Evolutionary conservation across 2,888 invertebrate species (phyloP).

Genomic region (Ptilodon capucinus): DNA sequence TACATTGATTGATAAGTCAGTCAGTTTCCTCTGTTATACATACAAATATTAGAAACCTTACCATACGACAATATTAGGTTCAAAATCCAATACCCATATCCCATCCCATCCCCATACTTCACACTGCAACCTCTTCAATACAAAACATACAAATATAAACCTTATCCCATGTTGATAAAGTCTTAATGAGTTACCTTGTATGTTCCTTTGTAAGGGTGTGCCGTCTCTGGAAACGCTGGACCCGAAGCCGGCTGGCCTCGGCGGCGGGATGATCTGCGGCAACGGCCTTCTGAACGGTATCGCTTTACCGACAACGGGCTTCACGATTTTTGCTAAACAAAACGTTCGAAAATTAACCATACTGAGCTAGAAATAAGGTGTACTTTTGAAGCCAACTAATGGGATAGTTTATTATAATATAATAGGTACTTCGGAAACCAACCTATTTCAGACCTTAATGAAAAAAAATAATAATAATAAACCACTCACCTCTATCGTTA

Average conservation of each 20-base stretch:
- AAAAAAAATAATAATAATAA: not conserved
- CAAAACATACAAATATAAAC: not conserved
- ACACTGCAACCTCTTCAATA: not conserved
- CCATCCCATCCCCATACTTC: not conserved
- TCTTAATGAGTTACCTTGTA: conserved; percentile 50
- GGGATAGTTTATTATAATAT: too few relatives aligned
- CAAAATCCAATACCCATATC: too few relatives aligned
- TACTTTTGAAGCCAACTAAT: too few relatives aligned
- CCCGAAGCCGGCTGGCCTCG: conserved; percentile 55
- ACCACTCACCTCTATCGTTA: conserved; percentile 57
- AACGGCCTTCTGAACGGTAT: conserved; percentile 51
- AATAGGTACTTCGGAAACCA: too few relatives aligned
- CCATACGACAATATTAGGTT: too few relatives aligned
- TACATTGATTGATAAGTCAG: too few relatives aligned
- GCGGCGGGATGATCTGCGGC: conserved; percentile 13
- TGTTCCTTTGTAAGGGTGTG: conserved; percentile 48
- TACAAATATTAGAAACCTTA: too few relatives aligned
- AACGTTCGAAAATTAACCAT: not conserved
- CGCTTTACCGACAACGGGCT: conserved; percentile 64
- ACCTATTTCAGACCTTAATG: not conserved
- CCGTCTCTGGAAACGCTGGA: conserved; percentile 63
- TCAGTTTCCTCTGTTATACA: too few relatives aligned
- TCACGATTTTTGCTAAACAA: conserved; percentile 47
- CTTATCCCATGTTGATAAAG: not conserved
- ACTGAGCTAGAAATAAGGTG: not conserved